Base-by-base conservation (phyloP, 2,797 vertebrate genomes). In the Spheniscus humboldti region DNA sequence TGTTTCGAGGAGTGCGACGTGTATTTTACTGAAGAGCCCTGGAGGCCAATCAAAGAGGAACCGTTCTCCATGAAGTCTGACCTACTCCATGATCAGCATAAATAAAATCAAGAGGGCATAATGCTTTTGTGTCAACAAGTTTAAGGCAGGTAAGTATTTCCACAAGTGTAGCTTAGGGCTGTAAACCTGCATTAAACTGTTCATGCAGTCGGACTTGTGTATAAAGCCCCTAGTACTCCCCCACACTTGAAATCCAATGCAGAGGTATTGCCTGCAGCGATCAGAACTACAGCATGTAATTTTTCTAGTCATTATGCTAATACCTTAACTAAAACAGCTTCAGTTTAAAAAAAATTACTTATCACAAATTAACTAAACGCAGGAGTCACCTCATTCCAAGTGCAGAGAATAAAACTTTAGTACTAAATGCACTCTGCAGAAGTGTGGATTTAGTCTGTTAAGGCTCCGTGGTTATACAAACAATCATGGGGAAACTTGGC, bases 1-100 rank as follows among this genome's bases (percentile, higher is more conserved):
- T 18, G 17, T 73, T 80, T 66, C 0, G 1, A 84, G 63, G 23
- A 43, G 6, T 0, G 7, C 4, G 4, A 11, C 8, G 2, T 3
- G 0, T 3, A 17, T 45, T 30, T 39, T 27, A 52, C n/a, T 5
- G 19, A 31, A 48, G 37, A 43, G 2, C 11, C 33, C 35, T 2
- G 1, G 33, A 45, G 13, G 14, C 31, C 23, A 20, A 39, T 10
- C 25, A 14, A 6, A 47, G n/a, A 55, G 6, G 18, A 73, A 14
- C 25, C 39, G 10, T 4, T 68, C 27, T 50, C 60, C 19, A 5
- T 8, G 2, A 39, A 74, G 11, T 16, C 48, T 69, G 59, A 62
- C 47, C 24, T 67, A 33, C 43, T 55, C 39, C 60, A 63, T 2
- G 4, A 84, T 6, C 33, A 52, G 20, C 45, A 10, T 15, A n/a